Base-by-base conservation (phyloP, 2,888 invertebrate species). In the Celastrina argiolus region DNA sequence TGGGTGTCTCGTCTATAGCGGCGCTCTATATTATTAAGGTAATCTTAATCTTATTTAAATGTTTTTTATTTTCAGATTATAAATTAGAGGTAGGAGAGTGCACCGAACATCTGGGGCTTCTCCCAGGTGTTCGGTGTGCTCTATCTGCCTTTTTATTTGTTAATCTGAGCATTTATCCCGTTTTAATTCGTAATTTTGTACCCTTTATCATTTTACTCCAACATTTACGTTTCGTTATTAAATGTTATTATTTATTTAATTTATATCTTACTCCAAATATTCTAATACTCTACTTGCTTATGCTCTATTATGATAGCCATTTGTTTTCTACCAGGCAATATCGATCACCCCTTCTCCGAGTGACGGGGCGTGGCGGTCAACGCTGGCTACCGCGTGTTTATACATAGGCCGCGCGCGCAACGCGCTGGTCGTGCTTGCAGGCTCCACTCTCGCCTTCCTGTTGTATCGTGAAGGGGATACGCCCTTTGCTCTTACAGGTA, bases 381-480 rank as follows among this genome's bases (percentile, higher is more conserved):
- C 72, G 2, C 6, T 74, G 1, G 78, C 82, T 0, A 69, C 67
- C 1, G 70, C 69, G 4, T 81, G 83, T 75, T 70, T 74, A 68
- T 81, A 86, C 75, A 74, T 93, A 14, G 93, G 94, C 1, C 87
- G 96, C 28, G 94, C 94, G 0, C 91, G 97, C 67, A 97, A 97
- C 84, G 97, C 97, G 0, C 81, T 97, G 14, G 94, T 96, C 1
- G 97, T 97, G 22, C 87, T 96, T 65, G 77, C 92, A 1, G 94
- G 95, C 5, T 93, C 94, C 1, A 70, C 93, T 1, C 74, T 96
- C 28, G 96, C 96, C 0, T 90, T 78, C 67, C 68, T 74, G 0
- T 73, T 91, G 45, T 72, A 81, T 12, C 2, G 70, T 8, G 93
- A 92, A 72, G 85, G 93, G 0, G 69, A 86, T 0, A 77, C 88